Percentiles rank a stretch among this genome's conserved stretches.
phyloP scores from a whole-genome alignment of 1,140 invertebrate species.

The Ptiloglossa arizonensis region DNA sequence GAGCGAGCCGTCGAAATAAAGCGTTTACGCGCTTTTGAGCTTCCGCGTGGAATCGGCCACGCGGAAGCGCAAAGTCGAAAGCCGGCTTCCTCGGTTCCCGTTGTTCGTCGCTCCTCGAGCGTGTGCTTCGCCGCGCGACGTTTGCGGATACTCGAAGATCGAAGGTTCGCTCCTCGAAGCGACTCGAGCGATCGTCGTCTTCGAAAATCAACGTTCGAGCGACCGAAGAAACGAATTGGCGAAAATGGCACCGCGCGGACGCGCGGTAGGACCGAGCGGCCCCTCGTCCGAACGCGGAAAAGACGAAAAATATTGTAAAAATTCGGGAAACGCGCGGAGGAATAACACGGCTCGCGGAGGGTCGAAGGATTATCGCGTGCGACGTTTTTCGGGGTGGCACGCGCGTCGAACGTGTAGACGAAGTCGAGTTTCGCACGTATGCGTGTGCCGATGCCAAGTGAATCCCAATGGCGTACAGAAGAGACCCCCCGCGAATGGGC shows the following conservation, averaged over 20 bases:
- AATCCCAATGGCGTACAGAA: conserved; percentile 51
- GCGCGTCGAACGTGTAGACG: conserved; percentile 15
- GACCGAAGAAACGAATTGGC: too few relatives aligned
- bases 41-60: conserved; percentile 57
- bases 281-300: too few relatives aligned
- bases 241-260: too few relatives aligned
- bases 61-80: conserved; percentile 15
- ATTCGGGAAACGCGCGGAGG: background rate
- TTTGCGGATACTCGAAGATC: too few relatives aligned
- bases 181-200: too few relatives aligned
- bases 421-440: conserved; percentile 52
- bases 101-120: conserved; percentile 10
- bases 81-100: background rate
- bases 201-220: too few relatives aligned
- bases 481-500: conserved; percentile 60
- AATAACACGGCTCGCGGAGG: background rate
- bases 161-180: too few relatives aligned
- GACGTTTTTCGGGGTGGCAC: conserved; percentile 55
- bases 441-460: conserved; percentile 49
- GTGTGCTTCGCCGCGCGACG: background rate
- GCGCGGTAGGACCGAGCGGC: too few relatives aligned
- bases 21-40: conserved; percentile 76
- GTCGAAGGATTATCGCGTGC: conserved; percentile 22
- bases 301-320: too few relatives aligned
- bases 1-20: conserved; percentile 66